Evolutionary conservation across 2,888 invertebrate species (phyloP), one percentile per base, ranked within the genome.

Genomic region (Callyntrura sp.): DNA sequence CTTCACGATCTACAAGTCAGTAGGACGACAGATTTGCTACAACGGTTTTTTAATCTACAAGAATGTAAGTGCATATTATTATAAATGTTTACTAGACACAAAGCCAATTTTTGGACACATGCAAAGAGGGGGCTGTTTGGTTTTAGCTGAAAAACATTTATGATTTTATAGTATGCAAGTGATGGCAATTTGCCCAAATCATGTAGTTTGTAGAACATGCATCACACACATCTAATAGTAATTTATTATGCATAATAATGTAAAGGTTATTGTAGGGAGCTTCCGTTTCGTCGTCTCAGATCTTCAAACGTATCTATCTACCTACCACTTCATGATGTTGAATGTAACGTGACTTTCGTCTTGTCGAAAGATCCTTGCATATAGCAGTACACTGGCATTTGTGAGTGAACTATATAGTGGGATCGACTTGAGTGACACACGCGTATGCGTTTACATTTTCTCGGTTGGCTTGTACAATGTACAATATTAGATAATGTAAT

Each of bases 171-270:
- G 12, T 51, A 51, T 51, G 9, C 51, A 12, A 23, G 48, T 57
- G 78, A 73, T 87, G 87, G 87, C 87, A 87, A 82, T 70, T 87
- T 87, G 87, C 87, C 87, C 87, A 87, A 68, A 70, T 87, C 68
- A 81, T 14, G 60, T 85, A 60, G 60, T 62, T 17, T 35, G 48
- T 35, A 35, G 35, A 23, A 51, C 51, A 25, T 48, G 23, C 51
- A 25, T 51, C 20, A 76, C 76, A 14, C 20, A 76, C 76, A 76
- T 76, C 35, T 68, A 43, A 68, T 68, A 43, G 43, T 43, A 68
- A 68, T 68, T 68, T 68, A 68, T 68, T 68, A 43, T 68, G 68
- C 68, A 62, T 62, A 62, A 62, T 62, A 62, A 25, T 60, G 5
- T 60, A 60, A 28, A 62, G 62, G 43, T 68, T 68, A 68, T 68